These are phyloP conservation scores for Delichon dasypus DNA, from an alignment of 2,797 vertebrate genomes.

Conservation along the genomic window DNA sequence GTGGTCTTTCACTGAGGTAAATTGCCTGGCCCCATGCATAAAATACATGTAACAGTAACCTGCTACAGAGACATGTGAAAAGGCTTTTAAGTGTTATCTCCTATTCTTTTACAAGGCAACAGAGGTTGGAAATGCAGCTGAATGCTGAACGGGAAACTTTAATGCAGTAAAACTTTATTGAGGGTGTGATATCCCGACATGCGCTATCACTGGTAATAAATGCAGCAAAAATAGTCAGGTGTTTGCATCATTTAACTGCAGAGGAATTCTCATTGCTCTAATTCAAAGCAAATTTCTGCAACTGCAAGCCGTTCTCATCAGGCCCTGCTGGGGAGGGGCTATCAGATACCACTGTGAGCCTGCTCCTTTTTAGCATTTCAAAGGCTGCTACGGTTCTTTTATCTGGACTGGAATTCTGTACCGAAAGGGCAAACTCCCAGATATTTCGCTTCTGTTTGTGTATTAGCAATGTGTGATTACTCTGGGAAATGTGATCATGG, in stretches of 20 bases:
- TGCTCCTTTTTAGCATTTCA: not conserved
- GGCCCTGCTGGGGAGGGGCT: not conserved
- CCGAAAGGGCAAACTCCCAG: not conserved
- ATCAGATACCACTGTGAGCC: not conserved
- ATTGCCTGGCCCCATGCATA: not conserved
- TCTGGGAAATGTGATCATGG: not conserved
- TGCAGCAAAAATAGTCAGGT: not conserved
- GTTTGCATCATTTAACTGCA: not conserved
- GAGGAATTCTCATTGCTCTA: slow-evolving; percentile 10
- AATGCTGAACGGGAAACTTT: not conserved
- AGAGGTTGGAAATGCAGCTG: not conserved
- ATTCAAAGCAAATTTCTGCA: slow-evolving; percentile 14
- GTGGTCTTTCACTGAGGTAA: not conserved
- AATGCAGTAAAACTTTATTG: slow-evolving; percentile 31
- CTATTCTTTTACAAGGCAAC: not conserved
- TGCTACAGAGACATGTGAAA: not conserved
- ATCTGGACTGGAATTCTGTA: not conserved
- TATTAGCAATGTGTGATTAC: not conserved
- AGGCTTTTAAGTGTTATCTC: not conserved
- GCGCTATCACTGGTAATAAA: not conserved
- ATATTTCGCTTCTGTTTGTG: not conserved
- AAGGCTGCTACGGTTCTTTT: slow-evolving; percentile 1
- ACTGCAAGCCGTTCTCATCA: not conserved
- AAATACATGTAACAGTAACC: not conserved
- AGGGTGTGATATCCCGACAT: not conserved